These are phyloP conservation scores for Charanyca ferruginea DNA, from an alignment of 2,888 invertebrate genomes.

Conservation along the genomic window DNA sequence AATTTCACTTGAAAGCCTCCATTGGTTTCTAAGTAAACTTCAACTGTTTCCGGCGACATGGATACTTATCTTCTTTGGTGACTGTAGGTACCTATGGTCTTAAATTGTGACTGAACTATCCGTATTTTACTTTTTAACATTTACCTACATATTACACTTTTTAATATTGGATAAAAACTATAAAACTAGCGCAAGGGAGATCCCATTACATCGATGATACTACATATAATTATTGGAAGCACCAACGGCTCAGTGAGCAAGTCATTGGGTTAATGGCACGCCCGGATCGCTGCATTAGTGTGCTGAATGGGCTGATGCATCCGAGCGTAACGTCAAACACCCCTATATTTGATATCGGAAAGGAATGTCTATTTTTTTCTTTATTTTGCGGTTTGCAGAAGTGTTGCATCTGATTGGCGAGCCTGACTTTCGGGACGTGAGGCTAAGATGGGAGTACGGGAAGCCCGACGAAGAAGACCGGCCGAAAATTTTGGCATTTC, in stretches of 20 bases:
- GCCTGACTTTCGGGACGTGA: conserved; percentile 93
- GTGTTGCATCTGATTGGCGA: conserved; percentile 92
- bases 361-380: conserved; percentile 35
- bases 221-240: conserved; percentile 73
- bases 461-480: conserved; percentile 76
- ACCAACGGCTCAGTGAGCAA: conserved; percentile 83
- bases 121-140: no score
- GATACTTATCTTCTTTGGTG: no score
- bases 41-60: no score
- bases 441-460: conserved; percentile 92
- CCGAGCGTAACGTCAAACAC: conserved; percentile 68
- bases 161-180: no score
- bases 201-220: conserved; percentile 70
- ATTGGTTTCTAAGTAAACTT: no score
- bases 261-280: conserved; percentile 88
- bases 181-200: conserved; percentile 60
- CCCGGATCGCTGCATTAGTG: conserved; percentile 76
- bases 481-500: conserved; percentile 91
- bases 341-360: conserved; percentile 55
- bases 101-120: conserved; percentile 40
- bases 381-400: conserved; percentile 82
- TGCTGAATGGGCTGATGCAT: conserved; percentile 61
- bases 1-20: no score
- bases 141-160: no score
- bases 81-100: no score